Base-by-base conservation (phyloP, 1,140 invertebrate genomes). In the Macrosteles quadrilineatus region DNA sequence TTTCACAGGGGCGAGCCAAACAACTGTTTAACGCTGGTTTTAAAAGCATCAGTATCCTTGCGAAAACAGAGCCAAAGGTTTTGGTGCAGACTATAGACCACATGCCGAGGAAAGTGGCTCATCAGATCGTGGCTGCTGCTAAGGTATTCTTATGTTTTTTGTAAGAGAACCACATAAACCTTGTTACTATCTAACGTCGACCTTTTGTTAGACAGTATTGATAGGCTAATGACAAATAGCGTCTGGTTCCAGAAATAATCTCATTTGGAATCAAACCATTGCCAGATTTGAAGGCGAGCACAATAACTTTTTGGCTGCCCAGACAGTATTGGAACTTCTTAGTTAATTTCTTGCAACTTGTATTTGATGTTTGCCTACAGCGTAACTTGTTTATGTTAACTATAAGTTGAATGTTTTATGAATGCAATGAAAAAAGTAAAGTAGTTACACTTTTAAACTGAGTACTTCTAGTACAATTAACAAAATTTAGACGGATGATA, bases 11-110 rank as follows among this genome's bases (percentile, higher is more conserved):
- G 68, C 85, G 95, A 72, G 96, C 96, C 0, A 86, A 87, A 68
- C 93, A 96, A 78, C 80, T 98, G 4, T 91, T 87, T 77, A 87
- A 87, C 73, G 91, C 92, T 23, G 95, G 95, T 0, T 97, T 85
- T 79, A 90, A 87, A 79, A 88, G 87, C 3, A 79, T 97, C 9
- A 85, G 89, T 73, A 87, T 86, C 63, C 83, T 97, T 63, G 94
- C 94, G 17, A 87, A 86, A 73, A 88, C 90, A 2, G 81, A 87
- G 23, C 84, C 87, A 0, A 81, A 85, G 6, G 81, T 87, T 17
- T 81, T 96, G 50, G 81, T 87, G 0, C 79, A 85, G 50, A 80
- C 81, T 70, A 84, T 97, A 9, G 83, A 90, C 65, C 89, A 92
- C 78, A 84, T 97, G 76, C 85, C 88, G 0, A 79, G 81, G 19